phyloP scores from a whole-genome alignment of 1,140 invertebrate genomes.

The Pararge aegeria region DNA sequence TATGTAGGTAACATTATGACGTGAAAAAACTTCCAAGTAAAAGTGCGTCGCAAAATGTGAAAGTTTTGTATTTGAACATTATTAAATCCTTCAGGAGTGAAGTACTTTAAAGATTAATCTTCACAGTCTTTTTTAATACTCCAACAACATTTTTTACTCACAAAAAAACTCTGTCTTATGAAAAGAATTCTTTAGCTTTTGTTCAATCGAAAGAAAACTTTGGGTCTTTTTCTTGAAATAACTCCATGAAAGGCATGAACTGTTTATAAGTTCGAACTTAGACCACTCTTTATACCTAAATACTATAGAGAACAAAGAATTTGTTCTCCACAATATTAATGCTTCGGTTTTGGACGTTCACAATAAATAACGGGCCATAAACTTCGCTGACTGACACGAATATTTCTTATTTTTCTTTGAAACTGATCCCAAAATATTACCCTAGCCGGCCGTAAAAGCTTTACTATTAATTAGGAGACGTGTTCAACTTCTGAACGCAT shows the following conservation, averaged over 20 bases:
- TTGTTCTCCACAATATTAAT: conserved; percentile 51
- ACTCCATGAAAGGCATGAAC: conserved; percentile 31
- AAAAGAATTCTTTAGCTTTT: conserved; percentile 29
- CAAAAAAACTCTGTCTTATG: conserved; percentile 23
- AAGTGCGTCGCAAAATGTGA: too few species aligned
- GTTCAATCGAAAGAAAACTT: conserved; percentile 30
- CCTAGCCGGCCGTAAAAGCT: conserved; percentile 57
- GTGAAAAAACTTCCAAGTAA: too few species aligned
- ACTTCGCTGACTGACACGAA: conserved; percentile 55
- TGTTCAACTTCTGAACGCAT: conserved; percentile 48
- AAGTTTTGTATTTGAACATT: background rate
- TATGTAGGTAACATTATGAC: too few species aligned
- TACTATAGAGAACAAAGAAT: conserved; percentile 56
- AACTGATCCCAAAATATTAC: conserved; percentile 59
- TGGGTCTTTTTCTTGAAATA: conserved; percentile 31
- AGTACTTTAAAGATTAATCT: conserved; percentile 16
- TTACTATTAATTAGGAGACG: conserved; percentile 68
- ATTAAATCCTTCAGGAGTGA: background rate
- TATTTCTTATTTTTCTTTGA: conserved; percentile 73
- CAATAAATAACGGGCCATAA: conserved; percentile 69
- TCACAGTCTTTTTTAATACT: conserved; percentile 14
- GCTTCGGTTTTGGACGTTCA: conserved; percentile 45
- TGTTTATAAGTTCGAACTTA: conserved; percentile 31
- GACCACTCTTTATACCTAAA: conserved; percentile 22
- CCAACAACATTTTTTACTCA: conserved; percentile 25